Evolutionary conservation across 2,113 vertebrate genomes (phyloP), one percentile per base, ranked within the genome.

Genomic region (Pampusana beccarii): DNA sequence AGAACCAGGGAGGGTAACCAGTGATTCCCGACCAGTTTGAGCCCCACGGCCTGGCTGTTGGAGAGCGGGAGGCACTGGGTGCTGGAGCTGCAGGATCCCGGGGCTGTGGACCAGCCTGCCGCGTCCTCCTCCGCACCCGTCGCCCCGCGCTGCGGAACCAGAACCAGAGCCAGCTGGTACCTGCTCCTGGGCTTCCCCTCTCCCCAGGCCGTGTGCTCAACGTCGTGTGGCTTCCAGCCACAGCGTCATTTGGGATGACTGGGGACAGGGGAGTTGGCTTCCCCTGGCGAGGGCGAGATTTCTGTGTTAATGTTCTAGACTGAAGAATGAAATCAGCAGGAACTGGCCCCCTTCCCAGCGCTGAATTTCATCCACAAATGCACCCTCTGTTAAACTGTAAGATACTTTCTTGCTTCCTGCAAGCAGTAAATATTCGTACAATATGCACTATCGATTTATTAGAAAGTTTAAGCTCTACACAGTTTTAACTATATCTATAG

Each of bases 291-390:
- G 48, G 17, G 54, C 66, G 56, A 57, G 92, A 58, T 61, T 85
- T 78, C 87, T 81, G 90, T 87, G 8, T 54, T 90, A 69, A 92
- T 83, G 92, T 85, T 93, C 95, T 50, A 20, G 9, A 13, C 62
- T 78, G 73, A 80, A 91, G 88, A 93, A 82, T 83, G 79, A 94
- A 97, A 93, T 95, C 90, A 81, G 86, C 11, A 29, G 70, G 93
- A 96, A 93, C 94, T 96, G 90, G 95, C 94, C 77, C 61, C 82
- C 70, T 97, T 86, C 95, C 93, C 93, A 95, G 93, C n/a, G 81
- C 78, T 86, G 86, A 87, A 95, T 97, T 95, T 96, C 89, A 95
- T 85, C 77, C 95, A 93, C 65, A 96, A 96, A 89, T 60, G 91
- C 88, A 91, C 92, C 91, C 88, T 79, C 96, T 95, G 91, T 84